Percentiles rank a stretch among this genome's conserved stretches.
phyloP scores from a whole-genome alignment of 2,888 invertebrate species.

The Stenotaenia linearis region DNA sequence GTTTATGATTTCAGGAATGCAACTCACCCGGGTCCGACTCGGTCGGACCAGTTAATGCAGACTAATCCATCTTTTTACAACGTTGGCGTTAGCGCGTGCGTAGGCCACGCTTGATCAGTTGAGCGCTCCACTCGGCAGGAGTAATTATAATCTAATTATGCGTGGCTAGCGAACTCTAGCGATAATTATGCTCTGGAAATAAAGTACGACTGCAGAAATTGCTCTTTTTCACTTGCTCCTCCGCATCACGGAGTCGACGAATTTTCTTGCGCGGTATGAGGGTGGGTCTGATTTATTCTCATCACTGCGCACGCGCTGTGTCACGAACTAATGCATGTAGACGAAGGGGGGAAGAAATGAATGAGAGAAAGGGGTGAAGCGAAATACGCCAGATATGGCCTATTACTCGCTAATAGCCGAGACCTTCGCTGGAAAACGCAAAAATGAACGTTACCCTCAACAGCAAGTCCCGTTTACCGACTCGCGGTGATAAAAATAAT shows the following conservation, averaged over 20 bases:
- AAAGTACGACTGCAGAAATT: slow-evolving; percentile 27
- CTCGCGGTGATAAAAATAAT: not conserved
- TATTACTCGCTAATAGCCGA: slow-evolving; percentile 8
- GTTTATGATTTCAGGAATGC: slow-evolving; percentile 7
- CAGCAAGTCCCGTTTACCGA: not conserved
- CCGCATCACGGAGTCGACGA: slow-evolving; percentile 17
- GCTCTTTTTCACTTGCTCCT: slow-evolving; percentile 24
- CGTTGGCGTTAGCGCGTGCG: not conserved
- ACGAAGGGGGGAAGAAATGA: not conserved
- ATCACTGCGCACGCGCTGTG: slow-evolving; percentile 20
- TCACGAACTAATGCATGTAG: not conserved
- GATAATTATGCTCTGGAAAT: slow-evolving; percentile 29
- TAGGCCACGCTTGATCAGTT: slow-evolving; percentile 17
- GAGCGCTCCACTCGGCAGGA: not conserved
- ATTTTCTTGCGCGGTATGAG: slow-evolving; percentile 13
- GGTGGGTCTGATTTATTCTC: slow-evolving; percentile 24
- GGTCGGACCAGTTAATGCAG: slow-evolving; percentile 6
- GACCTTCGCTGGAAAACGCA: not conserved
- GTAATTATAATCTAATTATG: slow-evolving; percentile 33
- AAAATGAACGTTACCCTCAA: not conserved
- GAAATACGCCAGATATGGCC: slow-evolving; percentile 16
- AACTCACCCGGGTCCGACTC: slow-evolving; percentile 12
- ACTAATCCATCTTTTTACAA: slow-evolving; percentile 21
- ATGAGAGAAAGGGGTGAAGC: slow-evolving; percentile 13
- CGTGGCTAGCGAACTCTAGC: slow-evolving; percentile 13